Evolutionary conservation across 2,113 vertebrate genomes (phyloP), one percentile per base, ranked within the genome.

Genomic region (Melanotaenia duboulayi): DNA sequence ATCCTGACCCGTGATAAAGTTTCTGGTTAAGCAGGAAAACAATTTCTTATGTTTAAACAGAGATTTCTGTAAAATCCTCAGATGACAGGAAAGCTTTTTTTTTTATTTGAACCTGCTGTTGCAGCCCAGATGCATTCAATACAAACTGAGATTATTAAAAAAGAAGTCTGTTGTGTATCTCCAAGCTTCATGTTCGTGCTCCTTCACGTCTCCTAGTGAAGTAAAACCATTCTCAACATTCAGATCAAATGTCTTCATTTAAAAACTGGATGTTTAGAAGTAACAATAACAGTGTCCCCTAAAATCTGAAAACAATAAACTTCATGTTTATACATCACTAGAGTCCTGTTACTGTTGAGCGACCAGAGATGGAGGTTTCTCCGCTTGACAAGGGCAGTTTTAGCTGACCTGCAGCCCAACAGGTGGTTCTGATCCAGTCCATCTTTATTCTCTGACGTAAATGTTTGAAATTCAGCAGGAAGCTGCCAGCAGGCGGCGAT

Each of bases 401-500:
- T 25, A 52, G 20, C 37, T 1, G 23, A 11, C 1, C 0, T 24
- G 48, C n/a, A 20, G 7, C 48, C 44, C 9, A 23, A 13, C 49
- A 24, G 35, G 12, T 42, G 13, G 25, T 13, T 4, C 22, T 55
- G 23, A 46, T 19, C 19, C 14, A 2, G 14, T 46, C 44, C 17
- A 19, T 19, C 44, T 1, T 46, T 6, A 5, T 46, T 19, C 44
- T 46, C 44, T 46, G 44, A 19, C 4, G 17, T 4, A 4, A 46
- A 46, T 55, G 52, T 55, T 50, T 40, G 59, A 56, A 64, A n/a
- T 61, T 10, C 22, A 11, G 10, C 66, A 24, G 9, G 17, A 3
- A 14, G 1, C 9, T 24, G 37, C 81, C 89, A 88, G 60, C 39
- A 87, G 84, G 84, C 44, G 91, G 86, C 68, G 19, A 12, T 23